Conservation (phyloP, 2,888 invertebrate species). For the Pimpla rufipes region DNA sequence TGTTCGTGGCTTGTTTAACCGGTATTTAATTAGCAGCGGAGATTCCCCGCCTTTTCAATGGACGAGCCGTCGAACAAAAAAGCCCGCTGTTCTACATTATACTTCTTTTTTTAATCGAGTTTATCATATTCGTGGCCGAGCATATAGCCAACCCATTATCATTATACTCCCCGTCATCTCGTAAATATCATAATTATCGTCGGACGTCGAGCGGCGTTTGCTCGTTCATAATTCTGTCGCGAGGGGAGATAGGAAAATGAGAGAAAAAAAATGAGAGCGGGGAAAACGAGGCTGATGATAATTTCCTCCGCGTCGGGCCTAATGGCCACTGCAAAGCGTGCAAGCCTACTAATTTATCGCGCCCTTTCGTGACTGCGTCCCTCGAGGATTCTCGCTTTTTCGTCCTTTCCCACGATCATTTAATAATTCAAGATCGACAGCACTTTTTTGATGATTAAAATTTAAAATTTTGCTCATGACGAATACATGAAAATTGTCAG, state of each 20-base stretch:
- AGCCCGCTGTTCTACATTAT: slow-evolving; percentile 17
- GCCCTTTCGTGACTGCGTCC: slow-evolving; percentile 49
- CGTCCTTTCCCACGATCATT: background rate
- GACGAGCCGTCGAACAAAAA: slow-evolving; percentile 37
- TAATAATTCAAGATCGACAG: background rate
- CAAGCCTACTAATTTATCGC: slow-evolving; percentile 81
- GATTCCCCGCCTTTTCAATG: slow-evolving; percentile 29
- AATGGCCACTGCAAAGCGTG: slow-evolving; percentile 81
- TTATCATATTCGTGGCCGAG: slow-evolving; percentile 53
- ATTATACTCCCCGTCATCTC: slow-evolving; percentile 60
- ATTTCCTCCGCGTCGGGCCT: slow-evolving; percentile 79
- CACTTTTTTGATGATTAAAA: background rate
- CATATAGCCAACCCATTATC: slow-evolving; percentile 53
- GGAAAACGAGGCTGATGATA: slow-evolving; percentile 78
- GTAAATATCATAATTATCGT: slow-evolving; percentile 70
- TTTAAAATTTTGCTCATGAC: background rate
- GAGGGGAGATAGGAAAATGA: slow-evolving; percentile 27
- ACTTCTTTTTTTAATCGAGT: slow-evolving; percentile 4
- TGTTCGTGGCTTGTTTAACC: slow-evolving; percentile 54
- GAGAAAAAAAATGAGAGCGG: background rate
- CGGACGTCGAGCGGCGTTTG: slow-evolving; percentile 66
- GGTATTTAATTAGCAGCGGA: slow-evolving; percentile 60
- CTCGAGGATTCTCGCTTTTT: slow-evolving; percentile 9
- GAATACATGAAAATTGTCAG: background rate
- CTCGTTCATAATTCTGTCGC: slow-evolving; percentile 76